Percentiles rank a stretch among this genome's conserved stretches.
These are phyloP conservation scores for Dolichotis patagonum DNA, from an alignment of 2,113 vertebrate genomes.

Conservation along the genomic window DNA sequence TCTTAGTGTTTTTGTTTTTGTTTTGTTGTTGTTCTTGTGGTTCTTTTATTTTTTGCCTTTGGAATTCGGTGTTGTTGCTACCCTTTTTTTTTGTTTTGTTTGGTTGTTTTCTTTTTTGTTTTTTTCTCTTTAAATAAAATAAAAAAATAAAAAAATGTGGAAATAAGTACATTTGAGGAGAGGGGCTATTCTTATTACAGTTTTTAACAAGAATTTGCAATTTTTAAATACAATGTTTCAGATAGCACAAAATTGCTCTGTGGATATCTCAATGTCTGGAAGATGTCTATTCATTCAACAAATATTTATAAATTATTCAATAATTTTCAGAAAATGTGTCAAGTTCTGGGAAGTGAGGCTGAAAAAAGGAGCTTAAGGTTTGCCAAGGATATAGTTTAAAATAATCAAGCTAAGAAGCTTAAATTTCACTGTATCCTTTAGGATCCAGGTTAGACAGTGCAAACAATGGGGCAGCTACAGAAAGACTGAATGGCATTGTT, in stretches of 20 bases:
- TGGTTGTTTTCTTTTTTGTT: no score
- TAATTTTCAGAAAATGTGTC: background rate
- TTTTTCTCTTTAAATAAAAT: no score
- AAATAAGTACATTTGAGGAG: background rate
- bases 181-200: background rate
- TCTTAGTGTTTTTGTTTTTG: no score
- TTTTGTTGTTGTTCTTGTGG: no score
- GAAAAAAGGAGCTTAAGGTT: background rate
- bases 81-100: no score
- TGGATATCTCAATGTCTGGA: background rate
- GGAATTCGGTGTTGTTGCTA: no score
- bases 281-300: background rate
- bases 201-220: background rate
- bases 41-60: no score
- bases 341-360: background rate
- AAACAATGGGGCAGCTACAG: background rate
- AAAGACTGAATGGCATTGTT: background rate
- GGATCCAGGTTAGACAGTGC: background rate
- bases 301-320: background rate
- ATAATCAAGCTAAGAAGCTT: background rate
- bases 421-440: background rate
- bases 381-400: background rate
- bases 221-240: background rate
- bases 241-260: background rate
- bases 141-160: no score